Percentiles rank a stretch among this genome's conserved stretches.
phyloP scores from a whole-genome alignment of 2,113 vertebrate genomes.

The Hipposideros armiger region DNA sequence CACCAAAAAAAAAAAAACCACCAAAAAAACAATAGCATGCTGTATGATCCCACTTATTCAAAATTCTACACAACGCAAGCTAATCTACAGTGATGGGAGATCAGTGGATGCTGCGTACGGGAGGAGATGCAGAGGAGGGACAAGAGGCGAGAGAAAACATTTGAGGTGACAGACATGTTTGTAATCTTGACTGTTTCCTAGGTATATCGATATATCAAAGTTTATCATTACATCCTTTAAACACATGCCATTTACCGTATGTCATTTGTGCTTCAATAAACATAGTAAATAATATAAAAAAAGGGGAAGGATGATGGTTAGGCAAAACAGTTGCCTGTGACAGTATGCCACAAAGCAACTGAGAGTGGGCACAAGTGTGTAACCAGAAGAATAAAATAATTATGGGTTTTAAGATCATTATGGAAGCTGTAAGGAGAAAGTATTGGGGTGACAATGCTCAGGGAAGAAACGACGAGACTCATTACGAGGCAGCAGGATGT shows the following conservation, averaged over 20 bases:
- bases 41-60: background rate
- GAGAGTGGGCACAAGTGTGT: background rate
- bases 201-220: background rate
- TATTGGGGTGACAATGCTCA: background rate
- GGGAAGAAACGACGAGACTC: background rate
- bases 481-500: background rate
- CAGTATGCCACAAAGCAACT: too few species aligned
- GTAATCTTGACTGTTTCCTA: background rate
- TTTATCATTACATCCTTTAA: background rate
- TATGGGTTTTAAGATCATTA: background rate
- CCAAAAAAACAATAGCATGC: background rate
- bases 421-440: background rate
- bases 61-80: background rate
- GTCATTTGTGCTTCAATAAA: background rate
- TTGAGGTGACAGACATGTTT: accelerated
- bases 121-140: background rate
- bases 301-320: background rate
- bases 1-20: background rate
- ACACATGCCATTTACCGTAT: background rate
- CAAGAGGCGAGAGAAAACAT: background rate
- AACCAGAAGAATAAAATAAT: background rate
- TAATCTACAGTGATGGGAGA: background rate
- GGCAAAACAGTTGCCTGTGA: background rate
- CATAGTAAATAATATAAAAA: background rate
- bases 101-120: background rate